Percentiles rank a stretch among this genome's conserved stretches.
phyloP scores from a whole-genome alignment of 2,113 vertebrate genomes.

The Sterna hirundo region DNA sequence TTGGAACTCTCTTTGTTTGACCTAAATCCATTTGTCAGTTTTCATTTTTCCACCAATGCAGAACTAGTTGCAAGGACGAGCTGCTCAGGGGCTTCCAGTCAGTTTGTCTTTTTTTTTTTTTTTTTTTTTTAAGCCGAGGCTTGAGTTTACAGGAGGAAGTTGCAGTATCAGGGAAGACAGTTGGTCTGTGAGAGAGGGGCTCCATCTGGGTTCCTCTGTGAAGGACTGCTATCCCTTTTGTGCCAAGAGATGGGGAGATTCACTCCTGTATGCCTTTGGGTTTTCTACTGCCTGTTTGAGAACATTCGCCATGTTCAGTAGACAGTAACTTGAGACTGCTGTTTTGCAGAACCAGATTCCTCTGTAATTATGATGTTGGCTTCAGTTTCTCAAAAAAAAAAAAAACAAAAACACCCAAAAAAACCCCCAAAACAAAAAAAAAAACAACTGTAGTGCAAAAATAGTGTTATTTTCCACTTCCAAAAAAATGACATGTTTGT shows the following conservation, averaged over 20 bases:
- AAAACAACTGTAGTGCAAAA: neutral
- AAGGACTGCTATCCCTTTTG: neutral
- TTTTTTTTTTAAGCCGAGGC: neutral
- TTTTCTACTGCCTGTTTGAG: neutral
- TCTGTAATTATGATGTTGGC: neutral
- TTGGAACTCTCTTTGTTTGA: neutral
- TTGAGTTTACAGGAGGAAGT: neutral
- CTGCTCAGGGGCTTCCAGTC: neutral
- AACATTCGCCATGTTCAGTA: neutral
- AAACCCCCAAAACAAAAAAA: too few species aligned
- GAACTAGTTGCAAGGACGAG: neutral
- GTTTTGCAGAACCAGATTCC: neutral
- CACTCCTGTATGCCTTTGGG: neutral
- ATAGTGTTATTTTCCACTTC: neutral
- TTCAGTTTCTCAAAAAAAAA: neutral
- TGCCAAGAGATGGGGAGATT: neutral
- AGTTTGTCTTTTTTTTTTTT: neutral
- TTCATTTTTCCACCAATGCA: neutral
- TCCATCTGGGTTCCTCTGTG: neutral
- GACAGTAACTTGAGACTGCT: neutral
- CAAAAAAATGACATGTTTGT: neutral
- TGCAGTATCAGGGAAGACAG: neutral
- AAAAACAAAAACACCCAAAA: neutral
- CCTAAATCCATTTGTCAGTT: neutral
- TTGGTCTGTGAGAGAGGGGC: neutral